Percentiles rank a stretch among this genome's conserved stretches.
phyloP scores from a whole-genome alignment of 1,140 invertebrate genomes.

The Ceratitis capitata region DNA sequence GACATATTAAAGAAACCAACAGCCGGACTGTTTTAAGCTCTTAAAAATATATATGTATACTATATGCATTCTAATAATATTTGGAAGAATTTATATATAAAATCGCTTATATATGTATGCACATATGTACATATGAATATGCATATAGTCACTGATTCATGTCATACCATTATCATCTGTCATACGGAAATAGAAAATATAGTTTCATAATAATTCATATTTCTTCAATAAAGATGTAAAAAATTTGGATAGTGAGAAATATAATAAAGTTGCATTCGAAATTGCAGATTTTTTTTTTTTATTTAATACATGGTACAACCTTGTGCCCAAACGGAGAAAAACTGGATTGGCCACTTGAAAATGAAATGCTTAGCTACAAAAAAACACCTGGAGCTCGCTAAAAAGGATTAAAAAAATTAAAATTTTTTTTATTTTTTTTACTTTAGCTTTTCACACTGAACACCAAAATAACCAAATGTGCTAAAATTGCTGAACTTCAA shows the following conservation, averaged over 20 bases:
- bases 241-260: not conserved
- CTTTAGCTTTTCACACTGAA: not conserved
- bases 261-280: not conserved
- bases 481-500: not conserved
- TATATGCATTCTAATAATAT: too few species aligned
- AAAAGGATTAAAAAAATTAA: too few species aligned
- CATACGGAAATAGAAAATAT: too few species aligned
- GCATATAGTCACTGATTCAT: not conserved
- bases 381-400: too few species aligned
- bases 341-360: too few species aligned
- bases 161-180: not conserved
- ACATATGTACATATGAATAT: not conserved
- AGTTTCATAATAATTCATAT: too few species aligned
- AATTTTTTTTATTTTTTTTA: too few species aligned
- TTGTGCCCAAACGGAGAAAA: too few species aligned
- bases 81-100: too few species aligned
- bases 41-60: not conserved
- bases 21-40: not conserved
- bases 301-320: too few species aligned
- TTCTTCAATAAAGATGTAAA: not conserved
- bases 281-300: too few species aligned
- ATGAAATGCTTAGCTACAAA: too few species aligned
- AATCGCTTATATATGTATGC: not conserved
- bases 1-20: conserved; percentile 62
- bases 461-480: not conserved